Conservation (phyloP, 2,888 invertebrate genomes). For the Drosophila subquinaria region DNA sequence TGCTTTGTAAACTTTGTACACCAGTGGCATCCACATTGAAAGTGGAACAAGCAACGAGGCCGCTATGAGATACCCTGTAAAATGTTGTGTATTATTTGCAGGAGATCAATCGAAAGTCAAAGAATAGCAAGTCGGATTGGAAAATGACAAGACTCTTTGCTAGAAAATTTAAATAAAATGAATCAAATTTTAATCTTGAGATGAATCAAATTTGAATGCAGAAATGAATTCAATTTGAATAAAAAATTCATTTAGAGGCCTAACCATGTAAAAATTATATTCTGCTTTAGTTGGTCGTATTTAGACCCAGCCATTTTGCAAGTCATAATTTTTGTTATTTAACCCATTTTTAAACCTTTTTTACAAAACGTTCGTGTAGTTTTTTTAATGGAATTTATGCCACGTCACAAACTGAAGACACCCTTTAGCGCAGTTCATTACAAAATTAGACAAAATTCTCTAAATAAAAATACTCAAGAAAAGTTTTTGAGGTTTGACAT, state of each 20-base stretch:
- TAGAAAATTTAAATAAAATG: too few relatives aligned
- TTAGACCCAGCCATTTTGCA: too few relatives aligned
- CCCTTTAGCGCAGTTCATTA: slow-evolving; percentile 17
- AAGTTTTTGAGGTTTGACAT: slow-evolving; percentile 70
- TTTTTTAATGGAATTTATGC: background rate
- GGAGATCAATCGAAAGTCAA: background rate
- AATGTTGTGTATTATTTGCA: background rate
- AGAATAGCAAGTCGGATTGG: too few relatives aligned
- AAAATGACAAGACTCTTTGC: too few relatives aligned
- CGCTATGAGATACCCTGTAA: slow-evolving; percentile 28
- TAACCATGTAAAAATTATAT: too few relatives aligned
- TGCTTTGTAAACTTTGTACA: slow-evolving; percentile 46
- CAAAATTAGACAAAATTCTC: slow-evolving; percentile 30
- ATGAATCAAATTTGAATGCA: too few relatives aligned
- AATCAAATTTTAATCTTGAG: too few relatives aligned
- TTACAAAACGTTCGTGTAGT: background rate
- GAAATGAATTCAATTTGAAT: too few relatives aligned
- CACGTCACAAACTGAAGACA: slow-evolving; percentile 6
- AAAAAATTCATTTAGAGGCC: too few relatives aligned
- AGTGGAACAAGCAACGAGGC: background rate
- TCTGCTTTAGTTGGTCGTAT: too few relatives aligned
- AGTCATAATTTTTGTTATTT: too few relatives aligned
- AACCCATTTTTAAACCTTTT: background rate
- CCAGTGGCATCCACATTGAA: slow-evolving; percentile 21
- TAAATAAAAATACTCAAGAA: slow-evolving; percentile 36